Percentiles rank a stretch among this genome's conserved stretches.
Conservation (phyloP, 2,888 invertebrate species). For the Germaria angustata region DNA sequence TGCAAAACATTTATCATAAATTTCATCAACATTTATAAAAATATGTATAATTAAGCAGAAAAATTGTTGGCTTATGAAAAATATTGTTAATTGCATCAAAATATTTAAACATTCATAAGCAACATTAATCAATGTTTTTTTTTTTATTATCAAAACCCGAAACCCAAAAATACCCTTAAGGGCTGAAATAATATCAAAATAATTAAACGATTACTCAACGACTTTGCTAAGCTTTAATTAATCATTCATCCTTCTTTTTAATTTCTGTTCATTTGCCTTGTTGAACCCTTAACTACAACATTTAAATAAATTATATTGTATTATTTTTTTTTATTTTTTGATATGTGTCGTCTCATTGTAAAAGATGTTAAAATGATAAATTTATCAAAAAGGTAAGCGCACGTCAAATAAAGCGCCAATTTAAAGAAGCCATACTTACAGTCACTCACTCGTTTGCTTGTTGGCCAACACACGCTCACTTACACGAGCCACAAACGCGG, state of each 20-base stretch:
- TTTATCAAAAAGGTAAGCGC: constrained; percentile 75
- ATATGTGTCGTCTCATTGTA: constrained; percentile 31
- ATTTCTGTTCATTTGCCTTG: background rate
- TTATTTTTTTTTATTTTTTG: constrained; percentile 27
- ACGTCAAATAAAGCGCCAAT: constrained; percentile 79
- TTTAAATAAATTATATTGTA: background rate
- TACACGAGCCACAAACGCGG: constrained; percentile 64
- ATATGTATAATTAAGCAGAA: constrained; percentile 61
- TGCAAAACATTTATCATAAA: constrained; percentile 12
- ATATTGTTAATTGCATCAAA: constrained; percentile 30
- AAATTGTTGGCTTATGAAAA: constrained; percentile 22
- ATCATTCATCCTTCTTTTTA: constrained; percentile 69
- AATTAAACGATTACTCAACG: constrained; percentile 78
- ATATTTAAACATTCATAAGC: constrained; percentile 49
- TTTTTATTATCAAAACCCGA: constrained; percentile 29
- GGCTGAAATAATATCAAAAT: constrained; percentile 41
- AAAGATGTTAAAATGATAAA: constrained; percentile 75
- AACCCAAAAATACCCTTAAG: constrained; percentile 19
- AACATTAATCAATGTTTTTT: constrained; percentile 63
- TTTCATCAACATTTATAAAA: constrained; percentile 30
- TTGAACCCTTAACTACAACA: constrained; percentile 40
- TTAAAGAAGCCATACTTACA: constrained; percentile 53
- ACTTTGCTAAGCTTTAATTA: constrained; percentile 72
- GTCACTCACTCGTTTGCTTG: background rate
- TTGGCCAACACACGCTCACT: constrained; percentile 14